Base-by-base conservation (phyloP, 2,113 vertebrate species). In the Dryoscopus gambensis region DNA sequence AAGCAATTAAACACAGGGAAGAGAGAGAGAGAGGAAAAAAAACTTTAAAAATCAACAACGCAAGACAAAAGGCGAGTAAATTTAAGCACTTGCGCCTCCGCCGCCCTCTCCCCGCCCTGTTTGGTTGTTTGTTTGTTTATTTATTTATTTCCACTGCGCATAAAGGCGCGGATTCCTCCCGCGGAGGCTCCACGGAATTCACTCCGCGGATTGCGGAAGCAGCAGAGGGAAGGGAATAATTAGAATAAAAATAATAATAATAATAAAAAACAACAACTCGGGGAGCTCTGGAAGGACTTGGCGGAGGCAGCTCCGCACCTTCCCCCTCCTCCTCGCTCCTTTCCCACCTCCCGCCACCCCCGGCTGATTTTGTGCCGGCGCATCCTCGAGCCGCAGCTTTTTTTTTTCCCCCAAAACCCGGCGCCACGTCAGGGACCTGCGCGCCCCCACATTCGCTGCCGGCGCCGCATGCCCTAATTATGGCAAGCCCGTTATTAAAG, bases 1-100 rank as follows among this genome's bases (percentile, higher is more conserved):
- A 83, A 85, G 76, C 82, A 92, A 96, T 95, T 96, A 94, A 95
- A 96, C 3, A 50, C 55, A 19, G 77, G 77, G 40, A 37, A 59
- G 10, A 18, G 56, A 10, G 16, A 20, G 15, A n/a, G n/a, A n/a
- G n/a, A n/a, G 13, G 20, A 2, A 6, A 16, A 4, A 15, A 16
- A 10, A 31, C 8, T 25, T 3, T 13, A 27, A 64, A 70, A 94
- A 89, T 30, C 75, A 83, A 52, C 86, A 73, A 42, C 1, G 73
- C 49, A 47, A 96, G 83, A 87, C 63, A 89, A 82, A 90, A 84
- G 64, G 44, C 31, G 84, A 90, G 81, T 10, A 35, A 91, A 92
- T 81, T 74, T 42, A 22, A 83, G 60, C 60, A 17, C 57, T 88
- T 73, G 68, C 23, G 60, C 67, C 30, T 80, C 75, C 27, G 69